phyloP scores from a whole-genome alignment of 2,888 invertebrate species.

The Himalopsyche japonica region DNA sequence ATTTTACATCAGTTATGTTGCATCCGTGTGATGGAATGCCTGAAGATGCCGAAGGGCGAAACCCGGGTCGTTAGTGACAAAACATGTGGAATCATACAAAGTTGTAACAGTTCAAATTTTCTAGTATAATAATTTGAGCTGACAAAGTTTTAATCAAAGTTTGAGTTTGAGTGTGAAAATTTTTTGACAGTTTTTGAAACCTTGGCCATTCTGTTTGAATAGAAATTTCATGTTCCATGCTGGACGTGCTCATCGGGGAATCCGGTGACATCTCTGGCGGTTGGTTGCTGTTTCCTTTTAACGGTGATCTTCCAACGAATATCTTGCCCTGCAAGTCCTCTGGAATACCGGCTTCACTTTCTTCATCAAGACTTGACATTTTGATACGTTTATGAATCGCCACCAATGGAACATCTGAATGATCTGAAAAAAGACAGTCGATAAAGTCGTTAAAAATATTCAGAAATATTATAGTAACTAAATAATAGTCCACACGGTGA shows the following conservation, averaged over 20 bases:
- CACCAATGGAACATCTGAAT: slow-evolving; percentile 41
- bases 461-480: too few species aligned
- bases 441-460: too few species aligned
- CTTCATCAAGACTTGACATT: slow-evolving; percentile 13
- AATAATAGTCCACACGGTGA: too few species aligned
- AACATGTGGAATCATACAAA: too few species aligned
- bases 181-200: not conserved
- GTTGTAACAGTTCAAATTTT: too few species aligned
- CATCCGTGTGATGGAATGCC: too few species aligned
- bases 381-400: slow-evolving; percentile 48
- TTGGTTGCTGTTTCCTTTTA: not conserved
- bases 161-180: too few species aligned
- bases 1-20: too few species aligned
- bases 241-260: not conserved
- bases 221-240: not conserved
- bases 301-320: not conserved
- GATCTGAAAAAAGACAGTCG: not conserved
- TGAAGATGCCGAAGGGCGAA: too few species aligned
- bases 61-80: too few species aligned
- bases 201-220: not conserved
- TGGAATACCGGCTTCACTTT: not conserved
- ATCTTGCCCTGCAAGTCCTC: not conserved
- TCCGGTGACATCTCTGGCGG: not conserved
- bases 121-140: too few species aligned
- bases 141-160: too few species aligned